Conservation (phyloP, 2,888 invertebrate species). For the Campoplex capitator region DNA sequence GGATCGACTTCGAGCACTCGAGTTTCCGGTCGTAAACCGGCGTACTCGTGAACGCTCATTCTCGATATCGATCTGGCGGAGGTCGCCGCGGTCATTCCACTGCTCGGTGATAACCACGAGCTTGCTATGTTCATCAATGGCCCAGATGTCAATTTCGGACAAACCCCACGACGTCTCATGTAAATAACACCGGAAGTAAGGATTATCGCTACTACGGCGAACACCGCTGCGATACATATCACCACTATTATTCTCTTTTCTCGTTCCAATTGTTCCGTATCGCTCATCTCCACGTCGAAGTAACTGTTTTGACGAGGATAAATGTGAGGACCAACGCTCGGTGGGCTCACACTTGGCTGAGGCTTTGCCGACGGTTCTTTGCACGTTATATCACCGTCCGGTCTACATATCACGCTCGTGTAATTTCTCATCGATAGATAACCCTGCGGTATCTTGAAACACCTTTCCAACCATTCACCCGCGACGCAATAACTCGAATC, state of each 20-base stretch:
- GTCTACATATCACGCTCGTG: constrained; percentile 87
- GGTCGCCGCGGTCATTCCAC: constrained; percentile 85
- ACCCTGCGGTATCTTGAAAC: constrained; percentile 88
- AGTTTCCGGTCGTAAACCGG: constrained; percentile 87
- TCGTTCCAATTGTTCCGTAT: constrained; percentile 80
- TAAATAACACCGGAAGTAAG: constrained; percentile 80
- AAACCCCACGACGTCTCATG: constrained; percentile 81
- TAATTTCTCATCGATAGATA: constrained; percentile 88
- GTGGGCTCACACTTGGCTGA: constrained; percentile 80
- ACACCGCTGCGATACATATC: constrained; percentile 80
- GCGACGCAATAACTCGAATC: constrained; percentile 89
- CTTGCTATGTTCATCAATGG: constrained; percentile 77
- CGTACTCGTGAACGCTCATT: constrained; percentile 88
- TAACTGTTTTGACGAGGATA: constrained; percentile 82
- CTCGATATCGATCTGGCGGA: constrained; percentile 88
- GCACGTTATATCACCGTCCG: constrained; percentile 86
- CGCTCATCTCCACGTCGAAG: constrained; percentile 83
- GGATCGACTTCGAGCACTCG: constrained; percentile 85
- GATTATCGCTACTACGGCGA: constrained; percentile 79
- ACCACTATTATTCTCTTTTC: constrained; percentile 82
- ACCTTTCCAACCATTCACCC: constrained; percentile 86
- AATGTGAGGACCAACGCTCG: constrained; percentile 82
- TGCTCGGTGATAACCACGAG: constrained; percentile 80
- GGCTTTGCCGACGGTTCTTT: constrained; percentile 85
- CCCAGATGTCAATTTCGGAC: constrained; percentile 81